Evolutionary conservation across 2,888 invertebrate species (phyloP).

Genomic region (Craniophora ligustri): DNA sequence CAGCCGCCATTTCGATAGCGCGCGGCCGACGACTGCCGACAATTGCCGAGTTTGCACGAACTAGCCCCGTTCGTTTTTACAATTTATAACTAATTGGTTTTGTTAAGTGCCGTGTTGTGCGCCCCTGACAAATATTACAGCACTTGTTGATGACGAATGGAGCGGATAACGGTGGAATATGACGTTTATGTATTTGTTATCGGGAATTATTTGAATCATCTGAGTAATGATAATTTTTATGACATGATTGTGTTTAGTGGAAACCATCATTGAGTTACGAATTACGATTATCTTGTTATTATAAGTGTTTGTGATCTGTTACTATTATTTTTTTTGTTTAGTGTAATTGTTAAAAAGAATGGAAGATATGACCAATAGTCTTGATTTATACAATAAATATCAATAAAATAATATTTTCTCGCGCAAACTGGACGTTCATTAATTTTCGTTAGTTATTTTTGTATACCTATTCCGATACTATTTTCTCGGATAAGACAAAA

Average conservation of each 20-base stretch:
- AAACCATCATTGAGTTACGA: too few species aligned
- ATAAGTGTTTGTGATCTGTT: too few species aligned
- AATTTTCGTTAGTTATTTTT: too few species aligned
- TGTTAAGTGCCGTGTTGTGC: conserved; percentile 4
- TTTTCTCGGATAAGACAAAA: too few species aligned
- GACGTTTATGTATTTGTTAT: conserved; percentile 12
- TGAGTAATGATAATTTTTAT: background rate
- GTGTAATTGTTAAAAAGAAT: too few species aligned
- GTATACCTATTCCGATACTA: too few species aligned
- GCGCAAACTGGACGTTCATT: too few species aligned
- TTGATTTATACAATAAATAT: too few species aligned
- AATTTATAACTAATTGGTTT: conserved; percentile 22
- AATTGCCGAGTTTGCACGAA: conserved; percentile 19
- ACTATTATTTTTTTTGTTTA: too few species aligned
- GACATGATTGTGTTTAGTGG: background rate
- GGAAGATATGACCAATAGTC: too few species aligned
- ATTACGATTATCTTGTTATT: too few species aligned
- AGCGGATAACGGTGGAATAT: conserved; percentile 1
- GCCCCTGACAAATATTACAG: conserved; percentile 21
- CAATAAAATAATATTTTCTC: too few species aligned
- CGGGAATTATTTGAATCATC: conserved; percentile 20
- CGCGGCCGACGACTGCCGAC: conserved; percentile 22
- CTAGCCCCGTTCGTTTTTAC: conserved; percentile 7
- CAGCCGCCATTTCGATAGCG: conserved; percentile 16
- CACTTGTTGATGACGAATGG: conserved; percentile 15